Evolutionary conservation across 2,113 vertebrate species (phyloP).

Genomic region (Lamprologus lemairii): DNA sequence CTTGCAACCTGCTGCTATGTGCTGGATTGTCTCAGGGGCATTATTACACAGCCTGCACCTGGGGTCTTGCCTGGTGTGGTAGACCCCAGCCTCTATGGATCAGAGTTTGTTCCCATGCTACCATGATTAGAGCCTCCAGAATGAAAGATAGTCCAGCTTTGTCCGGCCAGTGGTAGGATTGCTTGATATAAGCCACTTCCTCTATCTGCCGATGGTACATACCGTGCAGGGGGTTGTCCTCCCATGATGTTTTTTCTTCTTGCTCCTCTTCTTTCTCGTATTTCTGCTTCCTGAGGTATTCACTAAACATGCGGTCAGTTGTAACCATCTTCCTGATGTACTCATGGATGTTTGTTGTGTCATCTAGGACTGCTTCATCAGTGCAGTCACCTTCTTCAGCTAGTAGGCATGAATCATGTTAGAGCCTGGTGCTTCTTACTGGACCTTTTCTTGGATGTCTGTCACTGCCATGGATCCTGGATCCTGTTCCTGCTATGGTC

Average conservation of each 20-base stretch:
- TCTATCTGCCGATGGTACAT: background rate
- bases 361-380: background rate
- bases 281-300: fast-evolving
- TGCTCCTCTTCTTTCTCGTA: fast-evolving
- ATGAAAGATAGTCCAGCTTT: background rate
- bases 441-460: background rate
- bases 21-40: background rate
- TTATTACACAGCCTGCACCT: background rate
- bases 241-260: background rate
- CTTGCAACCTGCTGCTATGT: background rate
- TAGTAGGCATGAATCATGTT: background rate
- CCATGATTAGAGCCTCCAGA: background rate
- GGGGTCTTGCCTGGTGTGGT: background rate
- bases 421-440: background rate
- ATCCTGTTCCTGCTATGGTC: background rate
- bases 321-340: fast-evolving
- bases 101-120: background rate
- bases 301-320: background rate
- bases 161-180: background rate
- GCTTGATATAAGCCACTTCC: background rate
- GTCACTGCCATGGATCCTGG: background rate
- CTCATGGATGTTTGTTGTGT: background rate
- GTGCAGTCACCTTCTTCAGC: background rate
- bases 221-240: background rate
- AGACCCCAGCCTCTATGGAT: background rate